Percentiles rank a stretch among this genome's conserved stretches.
Conservation (phyloP, 2,113 vertebrate species). For the Lophochroa leadbeateri region DNA sequence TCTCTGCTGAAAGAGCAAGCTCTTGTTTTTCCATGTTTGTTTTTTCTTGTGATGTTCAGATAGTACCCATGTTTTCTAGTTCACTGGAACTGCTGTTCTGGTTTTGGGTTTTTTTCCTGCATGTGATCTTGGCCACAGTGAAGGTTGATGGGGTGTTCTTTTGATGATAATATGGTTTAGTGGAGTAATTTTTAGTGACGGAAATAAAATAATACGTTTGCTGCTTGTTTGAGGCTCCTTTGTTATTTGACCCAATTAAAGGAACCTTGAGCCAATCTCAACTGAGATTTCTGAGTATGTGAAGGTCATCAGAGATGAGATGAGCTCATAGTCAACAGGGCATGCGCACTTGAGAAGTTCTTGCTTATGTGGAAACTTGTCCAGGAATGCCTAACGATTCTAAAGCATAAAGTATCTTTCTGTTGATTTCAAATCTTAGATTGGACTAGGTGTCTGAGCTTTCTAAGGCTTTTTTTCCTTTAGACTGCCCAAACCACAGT, state of each 20-base stretch:
- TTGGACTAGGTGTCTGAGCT: not conserved
- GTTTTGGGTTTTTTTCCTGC: fast-evolving
- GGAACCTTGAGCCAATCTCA: not conserved
- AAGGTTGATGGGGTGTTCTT: not conserved
- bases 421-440: not conserved
- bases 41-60: not conserved
- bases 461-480: not conserved
- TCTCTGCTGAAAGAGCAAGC: not conserved
- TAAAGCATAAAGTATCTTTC: not conserved
- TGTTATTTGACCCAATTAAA: not conserved
- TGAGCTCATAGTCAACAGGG: not conserved
- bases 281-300: not conserved
- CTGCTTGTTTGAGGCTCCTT: not conserved
- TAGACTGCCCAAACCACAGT: not conserved
- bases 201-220: not conserved
- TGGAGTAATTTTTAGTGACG: not conserved
- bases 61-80: not conserved
- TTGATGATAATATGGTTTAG: not conserved
- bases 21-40: not conserved
- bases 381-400: not conserved
- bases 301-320: not conserved
- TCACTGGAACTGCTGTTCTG: not conserved
- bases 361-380: not conserved
- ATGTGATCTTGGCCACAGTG: not conserved
- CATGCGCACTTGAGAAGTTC: not conserved